Evolutionary conservation across 2,797 vertebrate species (phyloP).

Genomic region (Crax fasciolata): DNA sequence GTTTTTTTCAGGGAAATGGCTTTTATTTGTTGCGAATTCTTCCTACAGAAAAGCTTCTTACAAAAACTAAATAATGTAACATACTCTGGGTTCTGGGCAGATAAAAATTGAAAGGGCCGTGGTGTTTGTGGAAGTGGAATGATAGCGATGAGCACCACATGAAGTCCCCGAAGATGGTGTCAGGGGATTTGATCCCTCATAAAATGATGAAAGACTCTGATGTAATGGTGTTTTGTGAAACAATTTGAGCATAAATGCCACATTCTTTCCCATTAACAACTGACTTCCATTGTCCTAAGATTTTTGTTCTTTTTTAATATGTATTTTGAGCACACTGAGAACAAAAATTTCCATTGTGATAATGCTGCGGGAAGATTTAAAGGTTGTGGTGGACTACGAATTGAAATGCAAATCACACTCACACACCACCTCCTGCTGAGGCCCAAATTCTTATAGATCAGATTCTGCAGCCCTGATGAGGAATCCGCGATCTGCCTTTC

Average conservation of each 20-base stretch:
- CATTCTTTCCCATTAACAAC: constrained; percentile 47
- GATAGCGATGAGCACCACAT: constrained; percentile 26
- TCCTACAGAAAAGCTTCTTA: constrained; percentile 34
- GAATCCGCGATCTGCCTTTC: constrained; percentile 75
- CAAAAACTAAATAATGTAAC: constrained; percentile 36
- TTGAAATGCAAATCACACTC: constrained; percentile 84
- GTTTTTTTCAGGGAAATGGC: neutral
- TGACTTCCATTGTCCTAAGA: constrained; percentile 39
- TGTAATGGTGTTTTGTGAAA: constrained; percentile 52
- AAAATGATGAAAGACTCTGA: constrained; percentile 40
- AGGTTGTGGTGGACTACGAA: constrained; percentile 76
- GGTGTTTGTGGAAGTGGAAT: constrained; percentile 18
- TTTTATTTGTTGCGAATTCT: constrained; percentile 52
- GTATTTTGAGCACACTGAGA: constrained; percentile 62
- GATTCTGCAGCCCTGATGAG: constrained; percentile 77
- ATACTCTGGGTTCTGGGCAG: constrained; percentile 14
- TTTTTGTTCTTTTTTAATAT: neutral
- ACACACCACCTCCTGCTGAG: constrained; percentile 75
- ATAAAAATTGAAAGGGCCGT: constrained; percentile 38
- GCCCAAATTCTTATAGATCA: constrained; percentile 82
- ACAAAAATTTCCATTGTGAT: constrained; percentile 72
- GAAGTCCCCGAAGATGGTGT: neutral
- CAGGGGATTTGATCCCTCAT: constrained; percentile 10
- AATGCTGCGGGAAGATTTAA: constrained; percentile 71
- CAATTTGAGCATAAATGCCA: constrained; percentile 27